These are phyloP conservation scores for Allacma fusca DNA, from an alignment of 2,888 invertebrate species.

Conservation along the genomic window DNA sequence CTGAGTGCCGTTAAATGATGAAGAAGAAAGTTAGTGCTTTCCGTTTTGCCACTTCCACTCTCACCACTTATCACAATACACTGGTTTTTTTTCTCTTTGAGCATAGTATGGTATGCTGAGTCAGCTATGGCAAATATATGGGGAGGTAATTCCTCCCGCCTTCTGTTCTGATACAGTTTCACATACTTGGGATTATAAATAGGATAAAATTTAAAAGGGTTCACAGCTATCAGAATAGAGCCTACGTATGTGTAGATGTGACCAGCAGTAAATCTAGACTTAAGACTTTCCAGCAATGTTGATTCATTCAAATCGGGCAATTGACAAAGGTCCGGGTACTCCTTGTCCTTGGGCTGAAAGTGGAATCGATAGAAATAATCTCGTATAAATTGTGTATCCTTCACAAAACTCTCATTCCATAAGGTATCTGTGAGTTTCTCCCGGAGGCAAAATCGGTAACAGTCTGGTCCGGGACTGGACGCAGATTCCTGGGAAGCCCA, in stretches of 20 bases:
- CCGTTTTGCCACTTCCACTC: slow-evolving; percentile 95
- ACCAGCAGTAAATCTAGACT: slow-evolving; percentile 86
- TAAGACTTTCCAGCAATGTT: slow-evolving; percentile 88
- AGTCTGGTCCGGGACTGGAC: slow-evolving; percentile 47
- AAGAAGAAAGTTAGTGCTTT: slow-evolving; percentile 92
- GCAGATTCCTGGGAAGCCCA: slow-evolving; percentile 18
- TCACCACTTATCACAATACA: slow-evolving; percentile 96
- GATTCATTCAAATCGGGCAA: slow-evolving; percentile 94
- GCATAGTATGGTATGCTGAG: slow-evolving; percentile 93
- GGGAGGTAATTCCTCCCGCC: slow-evolving; percentile 91
- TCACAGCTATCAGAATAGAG: slow-evolving; percentile 85
- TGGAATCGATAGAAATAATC: slow-evolving; percentile 91
- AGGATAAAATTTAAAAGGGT: slow-evolving; percentile 79
- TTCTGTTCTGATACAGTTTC: slow-evolving; percentile 90
- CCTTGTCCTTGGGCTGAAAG: slow-evolving; percentile 89
- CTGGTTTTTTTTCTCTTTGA: slow-evolving; percentile 86
- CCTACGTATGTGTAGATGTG: slow-evolving; percentile 97
- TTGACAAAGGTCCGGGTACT: slow-evolving; percentile 95
- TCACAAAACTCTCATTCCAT: slow-evolving; percentile 83
- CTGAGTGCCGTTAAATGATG: slow-evolving; percentile 94
- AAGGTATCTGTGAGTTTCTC: slow-evolving; percentile 84
- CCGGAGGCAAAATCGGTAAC: slow-evolving; percentile 81
- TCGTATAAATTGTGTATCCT: slow-evolving; percentile 90
- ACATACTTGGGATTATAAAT: slow-evolving; percentile 98
- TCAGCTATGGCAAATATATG: slow-evolving; percentile 97